Evolutionary conservation across 2,797 vertebrate genomes (phyloP).

Genomic region (Podargus strigoides): DNA sequence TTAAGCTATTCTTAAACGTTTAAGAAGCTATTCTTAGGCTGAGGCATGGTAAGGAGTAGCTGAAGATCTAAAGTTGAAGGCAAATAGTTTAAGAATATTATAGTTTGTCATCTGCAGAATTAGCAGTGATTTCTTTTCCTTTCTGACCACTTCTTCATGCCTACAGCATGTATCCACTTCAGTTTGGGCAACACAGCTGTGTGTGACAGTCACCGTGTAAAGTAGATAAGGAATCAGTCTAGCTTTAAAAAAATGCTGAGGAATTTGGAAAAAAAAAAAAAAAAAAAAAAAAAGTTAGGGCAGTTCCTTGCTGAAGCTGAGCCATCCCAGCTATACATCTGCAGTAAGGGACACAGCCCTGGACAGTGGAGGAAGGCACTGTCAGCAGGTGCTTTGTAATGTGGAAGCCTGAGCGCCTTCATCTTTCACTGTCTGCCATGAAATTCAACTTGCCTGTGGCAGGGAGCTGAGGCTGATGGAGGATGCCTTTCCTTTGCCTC

Average conservation of each 20-base stretch:
- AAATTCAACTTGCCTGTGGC: neutral
- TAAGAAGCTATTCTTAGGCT: neutral
- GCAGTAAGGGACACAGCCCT: neutral
- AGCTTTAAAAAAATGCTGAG: neutral
- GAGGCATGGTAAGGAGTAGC: neutral
- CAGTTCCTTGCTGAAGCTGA: neutral
- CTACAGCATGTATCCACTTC: neutral
- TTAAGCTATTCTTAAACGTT: neutral
- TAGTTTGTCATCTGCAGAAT: neutral
- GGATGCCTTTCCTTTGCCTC: neutral
- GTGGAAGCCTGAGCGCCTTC: neutral
- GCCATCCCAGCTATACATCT: neutral
- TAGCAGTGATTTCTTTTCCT: neutral
- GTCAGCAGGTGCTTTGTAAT: neutral
- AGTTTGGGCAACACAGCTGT: neutral
- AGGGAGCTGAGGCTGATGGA: neutral
- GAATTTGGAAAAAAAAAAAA: neutral
- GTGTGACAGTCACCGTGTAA: neutral
- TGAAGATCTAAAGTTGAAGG: neutral
- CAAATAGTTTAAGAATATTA: neutral
- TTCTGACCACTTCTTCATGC: neutral
- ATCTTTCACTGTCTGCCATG: neutral
- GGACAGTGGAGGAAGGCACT: neutral
- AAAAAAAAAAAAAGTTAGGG: neutral
- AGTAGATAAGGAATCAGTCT: neutral